Evolutionary conservation across 2,113 vertebrate species (phyloP), one percentile per base, ranked within the genome.

Genomic region (Elachura formosa): DNA sequence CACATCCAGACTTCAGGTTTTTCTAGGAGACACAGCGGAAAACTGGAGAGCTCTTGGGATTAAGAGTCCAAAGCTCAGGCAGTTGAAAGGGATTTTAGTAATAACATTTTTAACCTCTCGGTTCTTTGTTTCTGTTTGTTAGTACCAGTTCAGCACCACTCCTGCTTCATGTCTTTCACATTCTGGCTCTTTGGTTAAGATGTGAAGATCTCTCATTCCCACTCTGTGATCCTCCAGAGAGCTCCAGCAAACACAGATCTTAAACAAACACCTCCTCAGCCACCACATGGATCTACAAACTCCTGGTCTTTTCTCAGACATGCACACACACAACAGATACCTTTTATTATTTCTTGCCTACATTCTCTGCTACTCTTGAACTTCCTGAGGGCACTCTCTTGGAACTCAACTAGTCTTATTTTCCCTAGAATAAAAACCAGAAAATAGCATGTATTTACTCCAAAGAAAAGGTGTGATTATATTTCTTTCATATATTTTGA

Each of bases 41-140:
- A 83, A 80, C 63, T 66, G 79, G 79, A 80, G 82, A 83, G 88
- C 94, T 83, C 92, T 93, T 94, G 92, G 94, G 90, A 96, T 92
- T 96, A 25, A n/a, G 94, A 94, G 55, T 52, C 49, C 68, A 66
- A 94, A 92, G 85, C 92, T 77, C 41, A 83, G 48, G 59, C 72
- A 55, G 79, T 80, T 85, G 85, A 92, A 95, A 94, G 51, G 38
- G 81, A 67, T 95, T 89, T 90, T 67, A 83, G 67, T 56, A 85
- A 10, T 22, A 77, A 84, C 85, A 74, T 74, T 90, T 87, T 90
- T 90, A 94, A 95, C 94, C 85, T 95, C 94, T 90, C 8, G 4
- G 29, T 58, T 81, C 93, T 86, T 71, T 87, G 84, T 90, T 89
- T 67, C 66, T 82, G 66, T 83, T 95, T 94, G 95, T 88, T 86